Evolutionary conservation across 2,113 vertebrate species (phyloP), one percentile per base, ranked within the genome.

Genomic region (Pyrgilauda ruficollis): DNA sequence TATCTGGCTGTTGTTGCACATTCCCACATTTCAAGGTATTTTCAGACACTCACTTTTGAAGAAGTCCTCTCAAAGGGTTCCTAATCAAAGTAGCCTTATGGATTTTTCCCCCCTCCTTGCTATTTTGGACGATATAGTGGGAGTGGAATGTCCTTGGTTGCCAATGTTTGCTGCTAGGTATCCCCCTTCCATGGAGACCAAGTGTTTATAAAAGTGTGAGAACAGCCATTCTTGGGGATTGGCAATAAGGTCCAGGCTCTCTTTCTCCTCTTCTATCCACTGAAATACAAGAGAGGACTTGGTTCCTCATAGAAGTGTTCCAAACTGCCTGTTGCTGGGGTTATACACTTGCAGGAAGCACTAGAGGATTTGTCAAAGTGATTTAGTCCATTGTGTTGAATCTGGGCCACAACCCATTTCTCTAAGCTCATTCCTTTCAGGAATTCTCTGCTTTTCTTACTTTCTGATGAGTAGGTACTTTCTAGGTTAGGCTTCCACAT

Each of bases 111-210:
- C 30, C 2, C 50, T 80, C 18, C 52, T 89, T 74, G 74, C 69
- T 87, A 0, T 90, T 90, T 85, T 72, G 75, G 92, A 94, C 39
- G 0, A 15, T 94, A 55, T 2, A 84, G 96, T 84, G 83, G 68
- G 83, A 87, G 68, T 89, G 92, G 92, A 97, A 95, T 94, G 93
- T 92, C 62, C 80, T 76, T 61, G 39, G 61, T 76, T 96, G 96
- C 96, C 95, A 95, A 18, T 96, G 90, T 95, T 97, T 96, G 90
- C 94, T 96, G 77, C 92, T 87, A 90, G 95, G 90, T 96, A 82
- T 95, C 85, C 93, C 86, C 93, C 94, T 93, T 96, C 96, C 93
- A 91, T 96, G 95, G 96, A 96, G 96, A 97, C 96, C 86, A 84
- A 89, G 78, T 93, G 94, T 96, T 96, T 96, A 41, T 88, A 92